Base-by-base conservation (phyloP, 2,113 vertebrate genomes). In the Xyrauchen texanus region DNA sequence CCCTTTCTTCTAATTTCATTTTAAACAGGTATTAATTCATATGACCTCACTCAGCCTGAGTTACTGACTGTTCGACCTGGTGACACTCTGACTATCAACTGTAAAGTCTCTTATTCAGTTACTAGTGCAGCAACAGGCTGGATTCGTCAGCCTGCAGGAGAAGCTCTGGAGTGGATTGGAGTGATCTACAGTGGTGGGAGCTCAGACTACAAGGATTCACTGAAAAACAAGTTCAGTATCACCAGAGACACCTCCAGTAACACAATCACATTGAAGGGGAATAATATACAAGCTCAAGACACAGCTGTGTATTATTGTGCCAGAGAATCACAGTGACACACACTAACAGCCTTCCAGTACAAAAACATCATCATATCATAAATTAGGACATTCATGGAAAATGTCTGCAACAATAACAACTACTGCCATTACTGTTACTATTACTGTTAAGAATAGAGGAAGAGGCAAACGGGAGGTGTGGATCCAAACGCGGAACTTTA, bases 91-190 rank as follows among this genome's bases (percentile, higher is more conserved):
- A 68, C 53, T 58, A 60, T 68, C 44, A 10, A 34, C 70, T 80
- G 78, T 46, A 80, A 80, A 47, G 63, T 80, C 13, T 66, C 78
- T 0, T 80, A 80, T 68, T 74, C 69, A 61, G 11, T 80, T 11
- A 84, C 65, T 51, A 44, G 58, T 10, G 51, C 46, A 3, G 21
- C 1, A 1, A 78, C 86, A 12, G 0, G 0, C 66, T 86, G 81
- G 79, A 62, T 86, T 6, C 10, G 78, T 12, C 83, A 87, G 4
- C 5, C 34, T 11, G 47, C 77, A 45, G 58, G 76, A 49, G 81
- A 77, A 77, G 12, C 51, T 21, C 55, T 82, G 65, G 86, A 84
- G 67, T 84, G 81, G 81, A n/a, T 87, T 16, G 82, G 63, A 1
- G 0, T 0, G 6, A 68, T 84, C 3, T 61, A 10, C 5, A 2